Conservation (phyloP, 2,888 invertebrate species). For the Diogma glabrata region DNA sequence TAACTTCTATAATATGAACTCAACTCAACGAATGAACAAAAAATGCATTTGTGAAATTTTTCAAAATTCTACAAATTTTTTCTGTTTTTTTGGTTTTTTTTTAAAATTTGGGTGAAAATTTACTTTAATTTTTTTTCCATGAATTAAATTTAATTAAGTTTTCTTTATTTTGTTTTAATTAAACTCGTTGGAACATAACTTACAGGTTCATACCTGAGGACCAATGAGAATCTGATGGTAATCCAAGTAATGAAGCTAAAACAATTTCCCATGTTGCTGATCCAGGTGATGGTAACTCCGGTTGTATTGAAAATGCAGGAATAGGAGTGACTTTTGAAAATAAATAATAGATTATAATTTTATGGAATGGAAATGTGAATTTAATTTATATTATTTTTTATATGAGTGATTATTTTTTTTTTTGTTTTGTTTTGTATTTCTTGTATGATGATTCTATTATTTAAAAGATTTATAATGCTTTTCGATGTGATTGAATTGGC, state of each 20-base stretch:
- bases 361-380: no score
- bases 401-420: background rate
- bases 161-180: constrained; percentile 17
- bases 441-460: background rate
- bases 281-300: constrained; percentile 30
- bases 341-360: constrained; percentile 3
- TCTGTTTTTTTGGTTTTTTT: no score
- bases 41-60: no score
- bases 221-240: constrained; percentile 63
- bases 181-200: constrained; percentile 45
- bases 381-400: background rate
- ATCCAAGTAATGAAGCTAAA: constrained; percentile 79
- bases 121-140: constrained; percentile 5
- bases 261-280: constrained; percentile 89
- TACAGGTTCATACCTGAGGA: constrained; percentile 67
- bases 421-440: background rate
- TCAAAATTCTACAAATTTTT: no score
- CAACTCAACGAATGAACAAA: no score
- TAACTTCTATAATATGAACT: no score
- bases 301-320: constrained; percentile 9
- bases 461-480: constrained; percentile 1
- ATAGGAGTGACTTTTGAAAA: constrained; percentile 6
- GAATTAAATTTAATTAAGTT: background rate
- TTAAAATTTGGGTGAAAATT: no score
- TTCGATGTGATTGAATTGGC: no score